phyloP scores from a whole-genome alignment of 2,113 vertebrate species.

The Heterotilapia buettikoferi region DNA sequence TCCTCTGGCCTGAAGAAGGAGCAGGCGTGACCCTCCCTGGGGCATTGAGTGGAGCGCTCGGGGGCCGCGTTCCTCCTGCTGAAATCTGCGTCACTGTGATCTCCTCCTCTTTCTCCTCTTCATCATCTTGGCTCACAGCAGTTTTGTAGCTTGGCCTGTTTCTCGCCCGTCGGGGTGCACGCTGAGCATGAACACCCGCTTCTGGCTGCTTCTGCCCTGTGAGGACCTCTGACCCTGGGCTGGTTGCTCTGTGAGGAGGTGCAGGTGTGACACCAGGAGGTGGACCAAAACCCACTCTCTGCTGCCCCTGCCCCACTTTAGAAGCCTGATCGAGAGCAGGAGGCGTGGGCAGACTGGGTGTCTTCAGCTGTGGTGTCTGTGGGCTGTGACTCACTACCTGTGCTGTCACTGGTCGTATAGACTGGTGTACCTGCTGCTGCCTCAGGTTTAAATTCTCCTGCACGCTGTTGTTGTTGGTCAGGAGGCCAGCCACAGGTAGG shows the following conservation, averaged over 20 bases:
- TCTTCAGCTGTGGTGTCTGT: not conserved
- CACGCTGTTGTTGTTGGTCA: constrained; percentile 24
- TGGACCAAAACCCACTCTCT: not conserved
- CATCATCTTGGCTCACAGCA: constrained; percentile 40
- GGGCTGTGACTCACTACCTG: not conserved
- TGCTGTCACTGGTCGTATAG: not conserved
- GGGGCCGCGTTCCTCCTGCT: not conserved
- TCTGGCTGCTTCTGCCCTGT: not conserved
- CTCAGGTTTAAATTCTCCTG: not conserved
- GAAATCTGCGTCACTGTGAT: not conserved
- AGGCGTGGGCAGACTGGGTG: not conserved
- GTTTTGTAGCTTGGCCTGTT: constrained; percentile 55
- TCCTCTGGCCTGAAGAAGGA: constrained; percentile 3
- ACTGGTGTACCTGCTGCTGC: not conserved
- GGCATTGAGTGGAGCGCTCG: not conserved
- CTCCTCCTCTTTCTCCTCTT: constrained; percentile 4
- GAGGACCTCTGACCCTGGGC: not conserved
- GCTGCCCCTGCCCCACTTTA: not conserved
- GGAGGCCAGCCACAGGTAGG: constrained; percentile 55
- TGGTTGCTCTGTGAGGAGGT: not conserved
- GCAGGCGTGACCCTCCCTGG: not conserved
- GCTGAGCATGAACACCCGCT: not conserved
- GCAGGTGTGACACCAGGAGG: not conserved
- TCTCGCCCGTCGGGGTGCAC: not conserved
- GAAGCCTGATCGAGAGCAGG: not conserved